A percentile compares a stretch with the other conserved stretches of the same genome.
These are phyloP conservation scores for Berghia stephanieae DNA, from an alignment of 1,140 invertebrate species.

Conservation along the genomic window DNA sequence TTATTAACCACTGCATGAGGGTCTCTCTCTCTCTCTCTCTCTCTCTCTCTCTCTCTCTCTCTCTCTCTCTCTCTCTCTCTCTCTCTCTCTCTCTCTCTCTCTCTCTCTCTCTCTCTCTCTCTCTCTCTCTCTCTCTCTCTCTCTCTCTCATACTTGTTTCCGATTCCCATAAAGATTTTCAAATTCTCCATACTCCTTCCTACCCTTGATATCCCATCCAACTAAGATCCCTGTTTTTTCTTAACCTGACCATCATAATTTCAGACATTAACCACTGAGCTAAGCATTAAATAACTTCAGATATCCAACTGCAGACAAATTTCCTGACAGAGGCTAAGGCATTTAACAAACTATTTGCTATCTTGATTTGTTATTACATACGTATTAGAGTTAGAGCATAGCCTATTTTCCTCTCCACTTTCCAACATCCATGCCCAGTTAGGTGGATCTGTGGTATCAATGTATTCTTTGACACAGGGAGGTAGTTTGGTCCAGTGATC, in stretches of 20 bases:
- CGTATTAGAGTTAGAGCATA: not conserved
- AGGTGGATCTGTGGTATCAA: constrained; percentile 21
- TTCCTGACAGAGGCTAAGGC: not conserved
- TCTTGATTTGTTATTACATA: not conserved
- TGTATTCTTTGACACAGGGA: constrained; percentile 41
- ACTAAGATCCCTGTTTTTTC: too few species aligned
- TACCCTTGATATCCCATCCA: too few species aligned
- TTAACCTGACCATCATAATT: not conserved
- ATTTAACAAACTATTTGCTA: not conserved
- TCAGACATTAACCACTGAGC: not conserved
- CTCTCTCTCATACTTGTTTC: too few species aligned
- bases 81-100: too few species aligned
- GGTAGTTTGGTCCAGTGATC: constrained; percentile 56
- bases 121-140: too few species aligned
- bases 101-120: too few species aligned
- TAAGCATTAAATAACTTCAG: not conserved
- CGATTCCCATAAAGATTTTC: too few species aligned
- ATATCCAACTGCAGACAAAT: not conserved
- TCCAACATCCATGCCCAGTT: constrained; percentile 23
- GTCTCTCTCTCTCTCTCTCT: not conserved
- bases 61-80: too few species aligned
- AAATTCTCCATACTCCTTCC: too few species aligned
- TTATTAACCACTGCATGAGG: not conserved
- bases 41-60: too few species aligned
- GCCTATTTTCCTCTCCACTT: not conserved